Evolutionary conservation across 2,113 vertebrate genomes (phyloP).

Genomic region (Oriolus oriolus): DNA sequence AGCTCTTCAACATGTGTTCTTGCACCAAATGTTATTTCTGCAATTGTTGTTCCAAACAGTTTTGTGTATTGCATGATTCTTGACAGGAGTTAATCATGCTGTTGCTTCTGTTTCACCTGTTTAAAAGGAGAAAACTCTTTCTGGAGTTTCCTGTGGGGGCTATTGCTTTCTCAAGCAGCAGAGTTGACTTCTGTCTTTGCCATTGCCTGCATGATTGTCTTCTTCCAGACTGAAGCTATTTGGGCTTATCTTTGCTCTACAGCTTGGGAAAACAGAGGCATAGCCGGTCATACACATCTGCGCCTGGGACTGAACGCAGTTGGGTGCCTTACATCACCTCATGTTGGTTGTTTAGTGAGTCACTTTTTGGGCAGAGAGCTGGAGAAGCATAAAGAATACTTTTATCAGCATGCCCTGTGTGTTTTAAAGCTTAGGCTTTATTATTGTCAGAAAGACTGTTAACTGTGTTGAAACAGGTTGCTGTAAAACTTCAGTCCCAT

Average conservation of each 20-base stretch:
- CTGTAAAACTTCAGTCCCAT: background rate
- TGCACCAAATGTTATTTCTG: background rate
- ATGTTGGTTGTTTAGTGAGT: slow-evolving; percentile 42
- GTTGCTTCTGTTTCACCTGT: background rate
- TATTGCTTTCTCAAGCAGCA: background rate
- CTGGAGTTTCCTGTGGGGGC: background rate
- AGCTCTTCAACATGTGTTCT: background rate
- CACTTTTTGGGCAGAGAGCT: slow-evolving; percentile 39
- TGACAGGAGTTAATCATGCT: background rate
- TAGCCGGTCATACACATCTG: slow-evolving; percentile 19
- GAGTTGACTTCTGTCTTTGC: background rate
- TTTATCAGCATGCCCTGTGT: slow-evolving; percentile 20
- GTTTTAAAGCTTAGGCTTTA: slow-evolving; percentile 19
- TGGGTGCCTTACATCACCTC: slow-evolving; percentile 33
- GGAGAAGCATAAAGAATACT: slow-evolving; percentile 8
- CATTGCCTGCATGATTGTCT: background rate
- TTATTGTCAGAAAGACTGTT: slow-evolving; percentile 10
- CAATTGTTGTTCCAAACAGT: background rate
- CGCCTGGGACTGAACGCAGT: background rate
- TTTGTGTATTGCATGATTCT: background rate
- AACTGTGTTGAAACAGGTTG: slow-evolving; percentile 30
- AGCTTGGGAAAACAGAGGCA: slow-evolving; percentile 37
- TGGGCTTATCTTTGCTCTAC: slow-evolving; percentile 35
- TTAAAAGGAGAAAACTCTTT: background rate
- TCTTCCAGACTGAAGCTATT: slow-evolving; percentile 24